phyloP scores from a whole-genome alignment of 2,797 vertebrate genomes.

The Mormyrus proboscirostris region DNA sequence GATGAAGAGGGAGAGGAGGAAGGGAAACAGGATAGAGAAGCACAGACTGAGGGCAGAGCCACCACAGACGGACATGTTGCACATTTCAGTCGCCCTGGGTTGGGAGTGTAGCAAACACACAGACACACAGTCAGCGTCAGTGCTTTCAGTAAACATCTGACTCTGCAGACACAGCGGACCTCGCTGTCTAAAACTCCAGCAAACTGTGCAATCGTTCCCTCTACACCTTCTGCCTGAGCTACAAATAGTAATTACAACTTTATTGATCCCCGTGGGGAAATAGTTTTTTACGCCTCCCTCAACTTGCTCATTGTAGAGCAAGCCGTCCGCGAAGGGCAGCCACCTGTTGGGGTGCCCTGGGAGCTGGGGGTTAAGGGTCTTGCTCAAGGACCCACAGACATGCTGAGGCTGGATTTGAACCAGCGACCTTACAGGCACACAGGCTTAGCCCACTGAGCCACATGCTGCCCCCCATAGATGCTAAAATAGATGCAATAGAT shows the following conservation, averaged over 20 bases:
- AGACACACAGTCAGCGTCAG: background rate
- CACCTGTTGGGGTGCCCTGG: too few species aligned
- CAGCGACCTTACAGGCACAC: too few species aligned
- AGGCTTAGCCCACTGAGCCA: too few species aligned
- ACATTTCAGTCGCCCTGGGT: background rate
- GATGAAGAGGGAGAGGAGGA: conserved; percentile 38
- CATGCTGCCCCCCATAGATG: too few species aligned
- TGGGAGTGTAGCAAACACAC: background rate
- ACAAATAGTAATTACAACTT: too few species aligned
- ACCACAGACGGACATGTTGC: conserved; percentile 39
- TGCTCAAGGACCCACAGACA: too few species aligned
- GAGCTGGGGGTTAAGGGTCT: too few species aligned
- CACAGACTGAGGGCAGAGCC: conserved; percentile 55
- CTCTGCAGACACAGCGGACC: background rate
- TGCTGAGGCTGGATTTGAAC: too few species aligned
- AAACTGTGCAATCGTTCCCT: background rate
- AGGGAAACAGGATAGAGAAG: conserved; percentile 54
- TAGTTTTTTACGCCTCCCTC: too few species aligned
- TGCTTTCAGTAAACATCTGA: background rate
- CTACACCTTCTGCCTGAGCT: background rate
- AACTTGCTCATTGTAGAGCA: too few species aligned
- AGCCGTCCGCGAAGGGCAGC: too few species aligned
- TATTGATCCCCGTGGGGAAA: too few species aligned
- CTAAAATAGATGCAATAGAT: background rate
- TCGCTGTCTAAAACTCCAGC: background rate